A percentile compares a stretch with the other conserved stretches of the same genome.
phyloP scores from a whole-genome alignment of 2,888 invertebrate species.

The Oasisia sp. region DNA sequence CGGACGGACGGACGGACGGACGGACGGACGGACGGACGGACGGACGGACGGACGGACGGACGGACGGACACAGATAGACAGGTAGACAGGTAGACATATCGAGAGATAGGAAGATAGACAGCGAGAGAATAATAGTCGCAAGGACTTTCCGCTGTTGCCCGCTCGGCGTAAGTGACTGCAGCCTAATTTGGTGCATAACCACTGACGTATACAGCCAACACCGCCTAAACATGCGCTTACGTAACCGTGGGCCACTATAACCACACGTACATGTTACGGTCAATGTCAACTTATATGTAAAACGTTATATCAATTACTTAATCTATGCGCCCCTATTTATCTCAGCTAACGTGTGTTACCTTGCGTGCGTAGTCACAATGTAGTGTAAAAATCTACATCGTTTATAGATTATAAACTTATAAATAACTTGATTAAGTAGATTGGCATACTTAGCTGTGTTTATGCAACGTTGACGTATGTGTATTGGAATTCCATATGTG shows the following conservation, averaged over 20 bases:
- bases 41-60: too few relatives aligned
- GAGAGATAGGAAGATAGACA: too few relatives aligned
- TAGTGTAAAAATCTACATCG: background rate
- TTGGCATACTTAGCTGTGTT: background rate
- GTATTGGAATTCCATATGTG: background rate
- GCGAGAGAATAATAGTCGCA: background rate
- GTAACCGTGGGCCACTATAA: too few relatives aligned
- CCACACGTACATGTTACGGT: background rate
- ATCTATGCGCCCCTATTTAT: background rate
- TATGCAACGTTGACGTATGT: background rate
- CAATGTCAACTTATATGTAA: background rate
- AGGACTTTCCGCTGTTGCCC: background rate
- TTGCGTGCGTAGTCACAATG: background rate
- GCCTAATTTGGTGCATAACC: background rate
- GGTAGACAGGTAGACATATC: too few relatives aligned
- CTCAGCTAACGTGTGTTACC: background rate
- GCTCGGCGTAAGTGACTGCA: background rate
- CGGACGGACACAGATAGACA: too few relatives aligned
- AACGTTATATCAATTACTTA: background rate
- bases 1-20: too few relatives aligned
- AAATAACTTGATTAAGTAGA: background rate
- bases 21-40: too few relatives aligned
- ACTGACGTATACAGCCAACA: background rate
- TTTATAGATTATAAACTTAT: background rate
- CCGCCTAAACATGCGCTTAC: background rate